Evolutionary conservation across 2,888 invertebrate genomes (phyloP).

Genomic region (Odontocerum albicorne): DNA sequence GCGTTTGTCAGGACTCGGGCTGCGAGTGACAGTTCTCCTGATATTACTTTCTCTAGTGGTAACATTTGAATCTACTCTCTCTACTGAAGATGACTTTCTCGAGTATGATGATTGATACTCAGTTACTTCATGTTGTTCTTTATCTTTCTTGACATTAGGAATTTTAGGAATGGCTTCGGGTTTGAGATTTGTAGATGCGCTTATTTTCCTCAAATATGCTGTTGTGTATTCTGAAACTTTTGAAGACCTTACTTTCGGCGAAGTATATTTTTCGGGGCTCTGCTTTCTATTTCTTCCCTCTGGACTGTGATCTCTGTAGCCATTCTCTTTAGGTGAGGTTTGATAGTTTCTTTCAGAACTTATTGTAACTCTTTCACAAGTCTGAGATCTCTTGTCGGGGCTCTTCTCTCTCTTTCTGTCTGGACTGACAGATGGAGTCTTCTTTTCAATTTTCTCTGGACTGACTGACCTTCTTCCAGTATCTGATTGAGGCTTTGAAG

Average conservation of each 20-base stretch:
- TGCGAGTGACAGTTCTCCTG: slow-evolving; percentile 38
- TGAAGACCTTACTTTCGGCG: slow-evolving; percentile 48
- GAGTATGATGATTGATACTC: slow-evolving; percentile 24
- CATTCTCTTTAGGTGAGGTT: slow-evolving; percentile 4
- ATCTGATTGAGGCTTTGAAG: background rate
- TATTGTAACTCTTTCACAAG: slow-evolving; percentile 1
- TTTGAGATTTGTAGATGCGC: slow-evolving; percentile 38
- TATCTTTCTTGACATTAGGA: slow-evolving; percentile 33
- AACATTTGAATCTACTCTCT: slow-evolving; percentile 38
- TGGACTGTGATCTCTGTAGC: slow-evolving; percentile 37
- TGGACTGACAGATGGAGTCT: slow-evolving; percentile 16
- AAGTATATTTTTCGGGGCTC: slow-evolving; percentile 51
- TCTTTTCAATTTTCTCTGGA: slow-evolving; percentile 19
- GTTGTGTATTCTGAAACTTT: slow-evolving; percentile 54
- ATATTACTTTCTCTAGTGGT: slow-evolving; percentile 6
- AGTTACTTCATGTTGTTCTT: slow-evolving; percentile 21
- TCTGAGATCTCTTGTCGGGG: slow-evolving; percentile 8
- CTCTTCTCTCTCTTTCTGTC: slow-evolving; percentile 12
- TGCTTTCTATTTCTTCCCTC: slow-evolving; percentile 44
- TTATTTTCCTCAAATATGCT: slow-evolving; percentile 56
- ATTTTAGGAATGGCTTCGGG: slow-evolving; percentile 37
- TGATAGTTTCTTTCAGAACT: slow-evolving; percentile 10
- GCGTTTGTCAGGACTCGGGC: slow-evolving; percentile 28
- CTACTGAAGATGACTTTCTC: slow-evolving; percentile 21
- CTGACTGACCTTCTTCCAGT: slow-evolving; percentile 14